These are phyloP conservation scores for Drosophila yakuba DNA, from an alignment of 1,140 invertebrate genomes.

Conservation along the genomic window DNA sequence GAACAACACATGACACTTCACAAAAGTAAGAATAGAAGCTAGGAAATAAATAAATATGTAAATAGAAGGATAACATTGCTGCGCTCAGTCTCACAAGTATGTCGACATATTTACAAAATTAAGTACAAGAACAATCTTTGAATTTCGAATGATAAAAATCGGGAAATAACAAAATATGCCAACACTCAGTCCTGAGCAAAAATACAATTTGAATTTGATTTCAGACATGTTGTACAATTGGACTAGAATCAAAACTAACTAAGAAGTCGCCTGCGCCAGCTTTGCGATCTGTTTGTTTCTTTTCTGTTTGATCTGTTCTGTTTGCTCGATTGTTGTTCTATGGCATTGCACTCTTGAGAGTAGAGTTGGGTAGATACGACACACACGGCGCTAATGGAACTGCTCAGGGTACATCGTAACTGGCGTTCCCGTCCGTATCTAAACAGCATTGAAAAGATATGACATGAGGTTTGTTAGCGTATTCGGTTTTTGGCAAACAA, in stretches of 20 bases:
- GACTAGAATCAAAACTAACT: conserved; percentile 65
- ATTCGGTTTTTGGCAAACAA: conserved; percentile 63
- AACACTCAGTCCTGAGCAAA: conserved; percentile 68
- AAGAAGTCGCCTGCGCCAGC: conserved; percentile 34
- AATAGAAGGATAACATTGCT: conserved; percentile 27
- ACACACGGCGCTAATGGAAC: conserved; percentile 81
- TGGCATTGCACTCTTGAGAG: conserved; percentile 63
- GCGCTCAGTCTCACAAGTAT: conserved; percentile 66
- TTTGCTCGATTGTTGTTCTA: conserved; percentile 61
- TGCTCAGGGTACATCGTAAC: conserved; percentile 84
- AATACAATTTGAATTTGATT: conserved; percentile 61
- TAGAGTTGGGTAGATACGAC: conserved; percentile 75
- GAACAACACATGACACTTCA: conserved; percentile 41
- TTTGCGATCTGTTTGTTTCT: conserved; percentile 25
- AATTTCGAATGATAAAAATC: conserved; percentile 47
- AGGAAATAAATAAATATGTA: conserved; percentile 34
- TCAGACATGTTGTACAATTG: conserved; percentile 46
- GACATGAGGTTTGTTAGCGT: conserved; percentile 83
- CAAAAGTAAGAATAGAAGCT: conserved; percentile 44
- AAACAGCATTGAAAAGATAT: conserved; percentile 84
- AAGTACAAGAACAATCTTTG: conserved; percentile 67
- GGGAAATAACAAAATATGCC: conserved; percentile 68
- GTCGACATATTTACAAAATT: conserved; percentile 83
- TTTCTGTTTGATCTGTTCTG: conserved; percentile 53
- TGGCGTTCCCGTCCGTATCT: conserved; percentile 83